Evolutionary conservation across 2,888 invertebrate genomes (phyloP).

Genomic region (Tenthredo notha): DNA sequence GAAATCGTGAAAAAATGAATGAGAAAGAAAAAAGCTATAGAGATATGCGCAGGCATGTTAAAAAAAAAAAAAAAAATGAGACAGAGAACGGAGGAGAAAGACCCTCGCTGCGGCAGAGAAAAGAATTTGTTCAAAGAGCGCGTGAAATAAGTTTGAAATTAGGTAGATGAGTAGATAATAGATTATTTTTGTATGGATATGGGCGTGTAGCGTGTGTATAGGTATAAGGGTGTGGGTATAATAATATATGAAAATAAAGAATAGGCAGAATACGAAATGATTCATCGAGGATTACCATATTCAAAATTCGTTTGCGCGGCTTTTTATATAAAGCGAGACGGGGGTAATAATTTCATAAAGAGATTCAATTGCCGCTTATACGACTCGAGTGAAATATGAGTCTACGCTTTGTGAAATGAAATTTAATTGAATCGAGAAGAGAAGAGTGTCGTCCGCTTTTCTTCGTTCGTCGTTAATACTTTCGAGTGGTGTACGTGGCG

Average conservation of each 20-base stretch:
- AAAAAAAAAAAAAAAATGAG: neutral
- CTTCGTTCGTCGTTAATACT: constrained; percentile 17
- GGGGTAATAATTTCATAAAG: constrained; percentile 71
- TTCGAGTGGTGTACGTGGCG: neutral
- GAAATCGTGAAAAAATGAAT: neutral
- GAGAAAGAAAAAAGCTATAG: neutral
- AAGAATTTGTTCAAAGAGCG: constrained; percentile 19
- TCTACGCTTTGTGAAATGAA: constrained; percentile 72
- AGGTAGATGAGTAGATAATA: constrained; percentile 10
- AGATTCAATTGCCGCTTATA: constrained; percentile 74
- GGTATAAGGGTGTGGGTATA: neutral
- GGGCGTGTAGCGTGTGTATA: neutral
- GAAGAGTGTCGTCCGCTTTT: constrained; percentile 47
- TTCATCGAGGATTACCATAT: constrained; percentile 70
- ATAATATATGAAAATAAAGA: constrained; percentile 22
- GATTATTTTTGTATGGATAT: constrained; percentile 5
- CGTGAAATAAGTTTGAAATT: constrained; percentile 33
- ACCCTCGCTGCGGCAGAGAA: no score
- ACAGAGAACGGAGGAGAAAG: neutral
- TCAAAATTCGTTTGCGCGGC: constrained; percentile 69
- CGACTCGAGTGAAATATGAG: constrained; percentile 72
- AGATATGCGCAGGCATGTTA: neutral
- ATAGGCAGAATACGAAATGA: constrained; percentile 61
- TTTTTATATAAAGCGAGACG: constrained; percentile 27
- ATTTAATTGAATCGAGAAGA: constrained; percentile 72